Conservation (phyloP, 2,888 invertebrate species). For the Ernsta delagoae region DNA sequence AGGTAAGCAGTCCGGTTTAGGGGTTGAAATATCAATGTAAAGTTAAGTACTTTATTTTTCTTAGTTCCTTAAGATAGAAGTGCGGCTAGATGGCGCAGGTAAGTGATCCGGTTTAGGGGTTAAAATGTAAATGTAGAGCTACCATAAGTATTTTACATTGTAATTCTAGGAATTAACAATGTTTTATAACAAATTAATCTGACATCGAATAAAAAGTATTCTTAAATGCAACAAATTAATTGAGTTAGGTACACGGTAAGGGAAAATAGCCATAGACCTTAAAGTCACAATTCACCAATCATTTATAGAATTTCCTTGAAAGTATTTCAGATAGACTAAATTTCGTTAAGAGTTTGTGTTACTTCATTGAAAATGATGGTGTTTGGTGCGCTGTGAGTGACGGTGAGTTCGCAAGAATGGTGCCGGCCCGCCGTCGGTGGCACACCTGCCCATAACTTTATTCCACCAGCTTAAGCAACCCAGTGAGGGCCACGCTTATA, state of each 20-base stretch:
- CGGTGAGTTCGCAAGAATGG: slow-evolving; percentile 38
- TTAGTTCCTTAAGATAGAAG: too few relatives aligned
- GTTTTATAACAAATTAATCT: too few relatives aligned
- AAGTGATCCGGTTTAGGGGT: background rate
- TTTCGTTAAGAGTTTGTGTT: background rate
- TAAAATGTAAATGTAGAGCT: background rate
- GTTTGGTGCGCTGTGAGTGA: slow-evolving; percentile 33
- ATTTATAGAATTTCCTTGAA: too few relatives aligned
- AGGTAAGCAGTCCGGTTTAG: background rate
- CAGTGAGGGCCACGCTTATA: slow-evolving; percentile 41
- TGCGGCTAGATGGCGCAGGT: too few relatives aligned
- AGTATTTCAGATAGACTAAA: background rate
- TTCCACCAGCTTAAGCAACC: slow-evolving; percentile 41
- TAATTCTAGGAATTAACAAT: too few relatives aligned
- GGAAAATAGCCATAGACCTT: too few relatives aligned
- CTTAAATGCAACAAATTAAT: too few relatives aligned
- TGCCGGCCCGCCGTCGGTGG: slow-evolving; percentile 43
- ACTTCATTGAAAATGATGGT: slow-evolving; percentile 34
- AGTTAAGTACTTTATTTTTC: too few relatives aligned
- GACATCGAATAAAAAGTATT: too few relatives aligned
- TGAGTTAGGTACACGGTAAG: too few relatives aligned
- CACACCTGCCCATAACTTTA: slow-evolving; percentile 50
- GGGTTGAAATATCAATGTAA: background rate
- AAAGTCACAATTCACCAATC: too few relatives aligned
- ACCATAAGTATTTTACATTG: too few relatives aligned